Conservation (phyloP, 2,797 vertebrate species). For the Picus viridis region DNA sequence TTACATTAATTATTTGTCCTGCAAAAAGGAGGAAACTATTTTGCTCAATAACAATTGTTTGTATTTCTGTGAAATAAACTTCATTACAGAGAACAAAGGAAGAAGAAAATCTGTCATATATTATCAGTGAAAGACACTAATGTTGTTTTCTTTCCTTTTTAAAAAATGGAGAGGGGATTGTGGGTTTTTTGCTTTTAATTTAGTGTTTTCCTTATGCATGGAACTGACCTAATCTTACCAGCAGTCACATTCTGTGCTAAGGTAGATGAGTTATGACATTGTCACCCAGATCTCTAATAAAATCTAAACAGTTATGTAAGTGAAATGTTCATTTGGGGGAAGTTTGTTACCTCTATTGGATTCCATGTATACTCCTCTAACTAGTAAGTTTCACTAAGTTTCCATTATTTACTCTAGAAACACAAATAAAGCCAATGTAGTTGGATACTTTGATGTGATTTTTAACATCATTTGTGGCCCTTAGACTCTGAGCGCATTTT, state of each 20-base stretch:
- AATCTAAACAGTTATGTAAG: neutral
- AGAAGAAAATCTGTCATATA: neutral
- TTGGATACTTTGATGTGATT: neutral
- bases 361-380: neutral
- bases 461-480: neutral
- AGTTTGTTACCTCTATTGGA: neutral
- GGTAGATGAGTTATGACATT: neutral
- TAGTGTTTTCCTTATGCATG: neutral
- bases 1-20: neutral
- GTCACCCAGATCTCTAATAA: neutral
- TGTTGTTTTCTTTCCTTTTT: conserved; percentile 39
- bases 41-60: neutral
- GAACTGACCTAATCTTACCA: neutral
- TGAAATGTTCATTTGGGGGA: neutral
- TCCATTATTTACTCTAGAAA: neutral
- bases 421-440: neutral
- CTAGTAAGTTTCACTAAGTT: neutral
- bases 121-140: conserved; percentile 16
- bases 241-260: neutral
- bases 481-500: conserved; percentile 1
- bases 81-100: neutral
- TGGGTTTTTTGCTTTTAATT: neutral
- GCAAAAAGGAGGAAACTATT: neutral
- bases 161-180: neutral
- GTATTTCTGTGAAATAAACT: neutral